A percentile compares a stretch with the other conserved stretches of the same genome.
Evolutionary conservation across 2,113 vertebrate genomes (phyloP).

Genomic region (Rhabdornis inornatus): DNA sequence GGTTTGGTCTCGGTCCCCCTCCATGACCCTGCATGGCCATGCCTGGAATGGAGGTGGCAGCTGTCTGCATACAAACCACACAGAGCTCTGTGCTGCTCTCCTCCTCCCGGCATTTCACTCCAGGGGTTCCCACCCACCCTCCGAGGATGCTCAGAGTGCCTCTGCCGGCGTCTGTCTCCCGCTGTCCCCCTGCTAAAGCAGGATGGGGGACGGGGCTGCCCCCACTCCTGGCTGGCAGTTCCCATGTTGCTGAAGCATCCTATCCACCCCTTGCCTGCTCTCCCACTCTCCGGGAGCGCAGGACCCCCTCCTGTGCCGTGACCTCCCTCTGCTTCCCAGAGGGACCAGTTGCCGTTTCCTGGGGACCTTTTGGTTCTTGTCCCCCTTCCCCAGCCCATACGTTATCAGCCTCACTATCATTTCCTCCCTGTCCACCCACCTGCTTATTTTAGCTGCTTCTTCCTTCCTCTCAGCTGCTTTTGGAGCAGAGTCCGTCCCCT

Average conservation of each 20-base stretch:
- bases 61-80: neutral
- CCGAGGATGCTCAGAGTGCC: neutral
- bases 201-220: neutral
- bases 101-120: neutral
- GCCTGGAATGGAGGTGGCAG: neutral
- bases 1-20: neutral
- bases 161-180: neutral
- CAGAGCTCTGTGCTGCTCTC: neutral
- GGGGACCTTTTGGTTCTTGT: neutral
- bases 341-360: neutral
- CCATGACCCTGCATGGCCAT: rapidly evolving
- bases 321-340: neutral
- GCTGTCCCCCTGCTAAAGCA: neutral
- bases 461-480: slow-evolving; percentile 57
- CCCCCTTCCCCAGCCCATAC: neutral
- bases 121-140: neutral
- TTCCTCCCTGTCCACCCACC: slow-evolving; percentile 62
- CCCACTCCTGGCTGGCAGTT: neutral
- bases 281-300: neutral
- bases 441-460: slow-evolving; percentile 60
- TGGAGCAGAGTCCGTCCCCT: neutral
- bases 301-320: neutral
- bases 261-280: neutral
- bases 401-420: slow-evolving; percentile 21
- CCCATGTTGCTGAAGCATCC: neutral